A percentile compares a stretch with the other conserved stretches of the same genome.
phyloP scores from a whole-genome alignment of 2,888 invertebrate species.

The Endomychus coccineus region DNA sequence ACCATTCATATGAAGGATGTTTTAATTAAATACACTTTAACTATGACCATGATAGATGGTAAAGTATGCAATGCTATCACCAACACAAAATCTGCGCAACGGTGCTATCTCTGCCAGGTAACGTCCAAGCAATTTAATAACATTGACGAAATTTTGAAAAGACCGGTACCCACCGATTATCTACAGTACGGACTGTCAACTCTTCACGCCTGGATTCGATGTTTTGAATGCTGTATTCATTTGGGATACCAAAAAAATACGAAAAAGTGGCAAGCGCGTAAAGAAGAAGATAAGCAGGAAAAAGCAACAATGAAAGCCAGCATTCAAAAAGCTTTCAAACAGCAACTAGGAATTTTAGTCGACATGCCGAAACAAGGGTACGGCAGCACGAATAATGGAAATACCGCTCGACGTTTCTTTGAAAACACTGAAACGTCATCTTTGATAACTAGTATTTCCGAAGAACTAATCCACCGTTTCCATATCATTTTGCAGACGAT shows the following conservation, averaged over 20 bases:
- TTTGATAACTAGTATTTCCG: conserved; percentile 20
- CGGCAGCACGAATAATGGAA: conserved; percentile 28
- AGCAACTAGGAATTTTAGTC: conserved; percentile 20
- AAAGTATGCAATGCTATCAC: conserved; percentile 17
- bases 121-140: conserved; percentile 14
- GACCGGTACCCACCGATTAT: conserved; percentile 8
- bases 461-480: conserved; percentile 13
- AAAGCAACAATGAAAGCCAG: conserved; percentile 4
- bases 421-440: conserved; percentile 19
- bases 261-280: conserved; percentile 23
- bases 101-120: conserved; percentile 11
- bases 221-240: conserved; percentile 23
- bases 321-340: conserved; percentile 15
- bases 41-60: conserved; percentile 25
- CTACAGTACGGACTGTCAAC: conserved; percentile 20
- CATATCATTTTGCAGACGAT: conserved; percentile 19
- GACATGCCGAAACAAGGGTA: conserved; percentile 25
- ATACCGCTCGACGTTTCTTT: conserved; percentile 27
- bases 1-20: not conserved
- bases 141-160: conserved; percentile 6
- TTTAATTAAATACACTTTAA: conserved; percentile 18
- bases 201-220: conserved; percentile 20
- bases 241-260: conserved; percentile 31
- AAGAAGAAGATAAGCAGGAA: conserved; percentile 8
- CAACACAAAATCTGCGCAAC: conserved; percentile 4